Conservation (phyloP, 2,797 vertebrate species). For the Manis javanica region DNA sequence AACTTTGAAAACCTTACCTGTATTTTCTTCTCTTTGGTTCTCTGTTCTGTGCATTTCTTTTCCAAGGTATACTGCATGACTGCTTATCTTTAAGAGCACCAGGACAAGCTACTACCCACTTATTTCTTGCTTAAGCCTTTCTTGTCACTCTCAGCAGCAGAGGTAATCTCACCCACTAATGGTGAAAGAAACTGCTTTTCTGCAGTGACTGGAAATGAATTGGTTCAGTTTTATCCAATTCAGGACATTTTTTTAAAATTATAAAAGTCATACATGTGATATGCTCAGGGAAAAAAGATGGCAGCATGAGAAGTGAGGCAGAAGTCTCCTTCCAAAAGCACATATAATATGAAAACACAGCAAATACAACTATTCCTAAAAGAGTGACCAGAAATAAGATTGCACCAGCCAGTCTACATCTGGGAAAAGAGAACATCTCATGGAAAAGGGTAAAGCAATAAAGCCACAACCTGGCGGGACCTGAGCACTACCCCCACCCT, state of each 20-base stretch:
- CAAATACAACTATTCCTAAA: too few species aligned
- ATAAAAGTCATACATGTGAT: not conserved
- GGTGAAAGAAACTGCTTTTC: not conserved
- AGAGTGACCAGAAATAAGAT: too few species aligned
- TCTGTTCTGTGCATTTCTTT: not conserved
- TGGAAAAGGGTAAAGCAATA: too few species aligned
- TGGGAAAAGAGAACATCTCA: too few species aligned
- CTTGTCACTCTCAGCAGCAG: not conserved
- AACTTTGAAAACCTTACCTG: not conserved
- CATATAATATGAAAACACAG: too few species aligned
- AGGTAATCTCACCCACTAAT: not conserved
- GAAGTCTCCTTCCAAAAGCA: too few species aligned
- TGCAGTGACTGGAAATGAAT: not conserved
- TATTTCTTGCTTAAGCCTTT: not conserved
- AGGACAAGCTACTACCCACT: not conserved
- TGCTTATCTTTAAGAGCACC: not conserved
- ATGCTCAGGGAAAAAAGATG: too few species aligned
- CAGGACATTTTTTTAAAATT: not conserved
- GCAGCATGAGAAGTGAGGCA: too few species aligned
- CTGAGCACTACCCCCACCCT: too few species aligned
- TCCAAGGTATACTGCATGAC: not conserved
- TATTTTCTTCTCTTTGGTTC: not conserved
- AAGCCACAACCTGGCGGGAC: too few species aligned
- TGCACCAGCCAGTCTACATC: too few species aligned
- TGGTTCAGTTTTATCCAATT: constrained; percentile 5